These are phyloP conservation scores for Encarsia formosa DNA, from an alignment of 2,888 invertebrate species.

Conservation along the genomic window DNA sequence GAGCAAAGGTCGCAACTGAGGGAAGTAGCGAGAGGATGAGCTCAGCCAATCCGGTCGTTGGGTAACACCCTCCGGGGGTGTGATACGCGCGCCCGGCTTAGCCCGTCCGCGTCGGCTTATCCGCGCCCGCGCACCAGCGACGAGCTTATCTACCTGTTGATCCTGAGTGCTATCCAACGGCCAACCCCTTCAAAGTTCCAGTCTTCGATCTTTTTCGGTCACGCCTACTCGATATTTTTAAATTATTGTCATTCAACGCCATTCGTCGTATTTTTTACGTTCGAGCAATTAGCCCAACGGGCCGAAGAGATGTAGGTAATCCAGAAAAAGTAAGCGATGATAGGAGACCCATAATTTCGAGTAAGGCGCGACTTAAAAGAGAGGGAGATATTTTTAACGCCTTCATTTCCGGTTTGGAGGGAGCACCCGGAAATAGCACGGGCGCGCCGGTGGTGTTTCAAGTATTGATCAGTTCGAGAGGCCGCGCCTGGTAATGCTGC, in stretches of 20 bases:
- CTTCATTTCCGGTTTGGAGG: slow-evolving; percentile 25
- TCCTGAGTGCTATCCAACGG: slow-evolving; percentile 33
- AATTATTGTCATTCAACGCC: too few species aligned
- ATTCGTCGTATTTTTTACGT: too few species aligned
- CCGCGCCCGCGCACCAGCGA: slow-evolving; percentile 41
- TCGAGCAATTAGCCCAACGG: too few species aligned
- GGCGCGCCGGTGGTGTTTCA: slow-evolving; percentile 45
- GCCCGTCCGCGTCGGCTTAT: slow-evolving; percentile 48
- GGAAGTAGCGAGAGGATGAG: too few species aligned
- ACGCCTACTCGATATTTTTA: slow-evolving; percentile 43
- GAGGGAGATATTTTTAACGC: slow-evolving; percentile 26
- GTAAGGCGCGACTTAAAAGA: too few species aligned
- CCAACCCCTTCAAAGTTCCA: slow-evolving; percentile 37
- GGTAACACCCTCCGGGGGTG: slow-evolving; percentile 50
- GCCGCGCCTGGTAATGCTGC: slow-evolving; percentile 35
- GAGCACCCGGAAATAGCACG: slow-evolving; percentile 28
- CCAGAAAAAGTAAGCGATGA: too few species aligned
- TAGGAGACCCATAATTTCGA: too few species aligned
- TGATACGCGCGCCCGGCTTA: slow-evolving; percentile 41
- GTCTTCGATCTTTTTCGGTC: slow-evolving; percentile 31
- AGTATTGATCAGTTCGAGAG: slow-evolving; percentile 52
- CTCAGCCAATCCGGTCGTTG: slow-evolving; percentile 43
- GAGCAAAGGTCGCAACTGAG: too few species aligned
- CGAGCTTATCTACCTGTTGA: slow-evolving; percentile 46
- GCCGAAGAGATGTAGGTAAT: too few species aligned